Base-by-base conservation (phyloP, 2,113 vertebrate species). In the Solea senegalensis region DNA sequence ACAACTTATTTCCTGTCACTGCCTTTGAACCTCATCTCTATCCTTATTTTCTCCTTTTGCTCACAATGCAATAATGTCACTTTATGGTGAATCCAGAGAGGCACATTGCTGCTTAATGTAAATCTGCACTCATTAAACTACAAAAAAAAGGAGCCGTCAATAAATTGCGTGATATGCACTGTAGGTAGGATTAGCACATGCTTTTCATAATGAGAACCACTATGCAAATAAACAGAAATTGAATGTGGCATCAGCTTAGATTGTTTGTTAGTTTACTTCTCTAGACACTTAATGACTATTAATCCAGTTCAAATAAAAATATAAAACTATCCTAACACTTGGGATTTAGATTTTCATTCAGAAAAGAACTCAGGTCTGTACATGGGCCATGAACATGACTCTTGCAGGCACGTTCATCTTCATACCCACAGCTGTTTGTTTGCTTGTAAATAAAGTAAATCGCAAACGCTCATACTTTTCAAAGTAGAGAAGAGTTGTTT, bases 1-100 rank as follows among this genome's bases (percentile, higher is more conserved):
- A 89, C 68, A 90, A 89, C 89, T 91, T 80, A 91, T 91, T 90
- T 90, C 89, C 90, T 90, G 89, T 86, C 84, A 82, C 85, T 83
- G 83, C 82, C 80, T 86, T 90, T 88, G 84, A 84, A 91, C 86
- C 84, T 86, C 76, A 74, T 89, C 83, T 89, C 86, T 90, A 78
- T 85, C 90, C 75, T 90, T 86, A 92, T 92, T 90, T 92, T 89
- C 89, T 88, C 82, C 61, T 62, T 85, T 86, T 85, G 73, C 80
- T 84, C 80, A 60, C 71, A 83, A 78, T 79, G 89, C 82, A 86
- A 89, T 89, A 84, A 87, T 79, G 76, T 67, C 71, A 85, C 82
- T 89, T 88, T 79, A 73, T 55, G 58, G 62, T 61, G 70, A 64
- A 76, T 80, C 76, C 82, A 83, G 69, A 74, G 70, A 72, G 62